Evolutionary conservation across 2,888 invertebrate genomes (phyloP).

Genomic region (Gastracanthus pulcherrimus): DNA sequence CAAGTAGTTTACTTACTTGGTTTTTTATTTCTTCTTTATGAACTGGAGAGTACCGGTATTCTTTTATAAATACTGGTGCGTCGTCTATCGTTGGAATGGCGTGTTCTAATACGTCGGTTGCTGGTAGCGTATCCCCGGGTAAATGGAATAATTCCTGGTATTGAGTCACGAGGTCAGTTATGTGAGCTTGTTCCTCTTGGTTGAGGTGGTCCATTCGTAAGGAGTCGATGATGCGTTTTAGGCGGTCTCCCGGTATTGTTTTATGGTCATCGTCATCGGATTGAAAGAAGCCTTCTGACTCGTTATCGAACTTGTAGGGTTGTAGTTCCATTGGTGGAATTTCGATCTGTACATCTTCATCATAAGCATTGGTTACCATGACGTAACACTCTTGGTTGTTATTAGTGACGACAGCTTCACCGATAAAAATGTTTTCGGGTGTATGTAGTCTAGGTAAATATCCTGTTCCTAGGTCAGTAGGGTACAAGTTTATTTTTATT

Average conservation of each 20-base stretch:
- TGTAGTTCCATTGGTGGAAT: conserved; percentile 31
- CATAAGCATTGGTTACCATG: conserved; percentile 35
- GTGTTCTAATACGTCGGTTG: too few relatives aligned
- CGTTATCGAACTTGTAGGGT: too few relatives aligned
- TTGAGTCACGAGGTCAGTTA: not conserved
- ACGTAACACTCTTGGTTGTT: too few relatives aligned
- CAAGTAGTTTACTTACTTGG: too few relatives aligned
- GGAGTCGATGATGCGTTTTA: not conserved
- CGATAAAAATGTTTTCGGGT: not conserved
- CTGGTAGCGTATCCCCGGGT: conserved; percentile 50
- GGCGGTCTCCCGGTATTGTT: not conserved
- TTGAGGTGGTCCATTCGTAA: conserved; percentile 44
- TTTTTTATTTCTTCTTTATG: too few relatives aligned
- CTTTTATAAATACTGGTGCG: too few relatives aligned
- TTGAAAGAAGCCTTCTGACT: too few relatives aligned
- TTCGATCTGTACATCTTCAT: conserved; percentile 31
- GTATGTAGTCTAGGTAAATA: not conserved
- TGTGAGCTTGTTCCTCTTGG: conserved; percentile 10
- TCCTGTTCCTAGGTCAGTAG: not conserved
- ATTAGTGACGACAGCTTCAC: not conserved
- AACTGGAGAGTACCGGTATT: conserved; percentile 58
- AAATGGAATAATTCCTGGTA: conserved; percentile 55
- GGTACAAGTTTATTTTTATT: too few relatives aligned
- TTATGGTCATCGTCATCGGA: too few relatives aligned
- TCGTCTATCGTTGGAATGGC: too few relatives aligned